Evolutionary conservation across 2,113 vertebrate species (phyloP), one percentile per base, ranked within the genome.

Genomic region (Percopsis transmontana): DNA sequence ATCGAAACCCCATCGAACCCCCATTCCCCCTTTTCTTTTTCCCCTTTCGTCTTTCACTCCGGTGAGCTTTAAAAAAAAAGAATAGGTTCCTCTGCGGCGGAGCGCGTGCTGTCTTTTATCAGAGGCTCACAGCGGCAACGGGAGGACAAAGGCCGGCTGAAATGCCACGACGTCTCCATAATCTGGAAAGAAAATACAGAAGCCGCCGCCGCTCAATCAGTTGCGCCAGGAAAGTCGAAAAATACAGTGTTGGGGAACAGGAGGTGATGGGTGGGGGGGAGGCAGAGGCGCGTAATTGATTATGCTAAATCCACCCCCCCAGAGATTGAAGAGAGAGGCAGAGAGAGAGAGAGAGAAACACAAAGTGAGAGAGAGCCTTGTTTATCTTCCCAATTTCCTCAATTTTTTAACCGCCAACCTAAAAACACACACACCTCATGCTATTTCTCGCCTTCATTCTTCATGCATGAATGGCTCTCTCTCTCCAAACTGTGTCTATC

Each of bases 71-170:
- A 12, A 2, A 33, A 15, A 10, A 15, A 12, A 23, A 52, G 33
- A 81, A 79, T 33, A 81, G 83, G 80, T 84, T 82, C 76, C 80
- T 74, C 76, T 80, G 77, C 81, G 76, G 70, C 77, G 63, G 80
- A 85, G 74, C 81, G 79, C 62, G 77, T 74, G 55, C 70, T 57
- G 48, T 79, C 79, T 88, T 91, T 88, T 86, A 84, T 91, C 85
- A 69, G 48, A 40, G 56, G 73, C 77, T 78, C 61, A 63, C 88
- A 84, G 83, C 66, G 70, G 76, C 78, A 55, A 19, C 27, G 8
- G 8, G 68, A 3, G 79, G 68, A 85, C 84, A 89, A 87, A 87
- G 80, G 74, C 66, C 79, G 68, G 60, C 68, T 19, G 42, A 85
- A 87, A 87, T 87, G 82, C 67, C 80, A 86, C 58, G 20, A 66